Percentiles rank a stretch among this genome's conserved stretches.
These are phyloP conservation scores for Ferrisia virgata DNA, from an alignment of 2,888 invertebrate genomes.

Conservation along the genomic window DNA sequence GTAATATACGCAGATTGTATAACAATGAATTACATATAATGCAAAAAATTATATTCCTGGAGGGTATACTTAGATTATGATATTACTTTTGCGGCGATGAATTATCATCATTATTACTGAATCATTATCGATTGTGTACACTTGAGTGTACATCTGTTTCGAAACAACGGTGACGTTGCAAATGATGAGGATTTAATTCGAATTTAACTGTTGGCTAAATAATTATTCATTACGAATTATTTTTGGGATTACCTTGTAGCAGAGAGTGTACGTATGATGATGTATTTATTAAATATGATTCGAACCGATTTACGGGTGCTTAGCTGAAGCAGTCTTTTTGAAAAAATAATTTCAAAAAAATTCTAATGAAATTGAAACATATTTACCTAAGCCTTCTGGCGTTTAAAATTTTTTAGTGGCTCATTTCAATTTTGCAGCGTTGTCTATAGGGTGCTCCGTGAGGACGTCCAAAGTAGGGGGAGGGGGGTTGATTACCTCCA, in stretches of 20 bases:
- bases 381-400: too few species aligned
- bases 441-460: too few species aligned
- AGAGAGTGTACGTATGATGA: too few species aligned
- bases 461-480: too few species aligned
- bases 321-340: too few species aligned
- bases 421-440: too few species aligned
- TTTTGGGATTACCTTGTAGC: not conserved
- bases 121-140: not conserved
- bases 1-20: not conserved
- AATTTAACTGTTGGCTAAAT: conserved; percentile 5
- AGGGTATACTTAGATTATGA: not conserved
- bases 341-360: too few species aligned
- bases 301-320: too few species aligned
- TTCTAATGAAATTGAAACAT: too few species aligned
- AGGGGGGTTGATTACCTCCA: too few species aligned
- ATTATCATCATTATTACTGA: not conserved
- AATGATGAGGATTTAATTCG: not conserved
- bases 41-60: not conserved
- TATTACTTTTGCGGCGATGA: not conserved
- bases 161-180: not conserved
- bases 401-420: too few species aligned
- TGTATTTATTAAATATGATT: too few species aligned
- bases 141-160: not conserved
- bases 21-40: not conserved
- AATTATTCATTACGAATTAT: not conserved